Evolutionary conservation across 2,888 invertebrate species (phyloP).

Genomic region (Magallana nippona): DNA sequence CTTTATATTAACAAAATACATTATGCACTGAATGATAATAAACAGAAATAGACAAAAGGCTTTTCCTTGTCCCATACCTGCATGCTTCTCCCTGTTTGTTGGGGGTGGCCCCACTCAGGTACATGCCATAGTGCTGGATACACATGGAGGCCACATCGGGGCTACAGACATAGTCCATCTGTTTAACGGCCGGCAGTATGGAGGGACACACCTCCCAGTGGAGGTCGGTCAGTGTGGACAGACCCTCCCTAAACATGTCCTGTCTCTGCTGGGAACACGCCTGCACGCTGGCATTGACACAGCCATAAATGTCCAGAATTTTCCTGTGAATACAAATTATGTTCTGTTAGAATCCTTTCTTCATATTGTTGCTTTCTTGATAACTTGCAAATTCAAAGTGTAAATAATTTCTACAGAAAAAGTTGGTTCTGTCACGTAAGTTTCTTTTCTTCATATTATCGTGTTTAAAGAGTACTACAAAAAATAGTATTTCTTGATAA

Average conservation of each 20-base stretch:
- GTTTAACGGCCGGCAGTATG: constrained; percentile 20
- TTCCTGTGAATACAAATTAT: constrained; percentile 13
- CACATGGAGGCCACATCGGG: constrained; percentile 41
- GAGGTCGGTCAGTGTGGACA: constrained; percentile 13
- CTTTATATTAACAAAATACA: not conserved
- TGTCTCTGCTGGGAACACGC: constrained; percentile 43
- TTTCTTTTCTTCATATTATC: too few relatives aligned
- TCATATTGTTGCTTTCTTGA: too few relatives aligned
- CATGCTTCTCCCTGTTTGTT: constrained; percentile 36
- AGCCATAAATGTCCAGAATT: constrained; percentile 29
- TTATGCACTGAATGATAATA: not conserved
- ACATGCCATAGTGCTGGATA: constrained; percentile 39
- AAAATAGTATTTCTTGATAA: too few relatives aligned
- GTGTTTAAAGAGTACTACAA: too few relatives aligned
- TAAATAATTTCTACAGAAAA: too few relatives aligned
- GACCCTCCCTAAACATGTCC: constrained; percentile 22
- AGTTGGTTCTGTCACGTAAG: too few relatives aligned
- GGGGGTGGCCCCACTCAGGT: constrained; percentile 19
- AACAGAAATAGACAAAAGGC: too few relatives aligned
- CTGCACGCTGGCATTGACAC: constrained; percentile 29
- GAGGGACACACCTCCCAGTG: constrained; percentile 41
- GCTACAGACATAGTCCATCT: constrained; percentile 39
- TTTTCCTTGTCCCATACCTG: constrained; percentile 15
- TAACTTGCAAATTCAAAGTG: too few relatives aligned
- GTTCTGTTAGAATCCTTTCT: too few relatives aligned